Base-by-base conservation (phyloP, 2,888 invertebrate genomes). In the Alitta virens region DNA sequence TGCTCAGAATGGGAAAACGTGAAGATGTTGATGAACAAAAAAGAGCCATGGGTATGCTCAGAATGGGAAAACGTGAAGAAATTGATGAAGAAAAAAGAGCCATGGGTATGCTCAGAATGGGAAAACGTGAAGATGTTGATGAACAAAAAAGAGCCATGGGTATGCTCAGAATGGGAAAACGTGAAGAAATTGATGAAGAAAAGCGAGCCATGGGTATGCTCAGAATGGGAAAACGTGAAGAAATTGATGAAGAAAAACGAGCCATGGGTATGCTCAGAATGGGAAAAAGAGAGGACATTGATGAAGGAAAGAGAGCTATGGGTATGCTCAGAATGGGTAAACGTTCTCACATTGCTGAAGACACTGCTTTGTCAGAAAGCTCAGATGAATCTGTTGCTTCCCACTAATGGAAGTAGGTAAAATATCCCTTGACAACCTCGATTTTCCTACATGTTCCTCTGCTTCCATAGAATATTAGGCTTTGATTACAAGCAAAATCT, bases 311-410 rank as follows among this genome's bases (percentile, higher is more conserved):
- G 60, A 60, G 67, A 2, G 57, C 64, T 2, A 62, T 68, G 55
- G 55, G 63, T 33, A 65, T 68, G 68, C 65, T 68, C n/a, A 52
- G 68, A 23, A 68, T 68, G 68, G 68, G 68, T 0, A 68, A 67
- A 24, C 54, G 65, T 9, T 49, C 64, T 33, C 33, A 33, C 33
- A 33, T 33, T 33, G 33, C 7, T 12, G 33, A 33, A 33, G 33
- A 33, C 33, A 33, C 33, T 33, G 33, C 33, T 33, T 33, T 33
- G 33, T 33, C 33, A 33, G 33, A 33, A 33, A 33, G 33, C 33
- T 33, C 33, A 33, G 33, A 33, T 33, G 33, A 33, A 33, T 33
- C 33, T 33, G 33, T 33, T 33, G 33, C 33, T 33, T 33, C 33
- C 33, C 33, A 33, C 12, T 33, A 33, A 33, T 33, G 33, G 33